Evolutionary conservation across 2,113 vertebrate genomes (phyloP).

Genomic region (Chionodraco myersi): DNA sequence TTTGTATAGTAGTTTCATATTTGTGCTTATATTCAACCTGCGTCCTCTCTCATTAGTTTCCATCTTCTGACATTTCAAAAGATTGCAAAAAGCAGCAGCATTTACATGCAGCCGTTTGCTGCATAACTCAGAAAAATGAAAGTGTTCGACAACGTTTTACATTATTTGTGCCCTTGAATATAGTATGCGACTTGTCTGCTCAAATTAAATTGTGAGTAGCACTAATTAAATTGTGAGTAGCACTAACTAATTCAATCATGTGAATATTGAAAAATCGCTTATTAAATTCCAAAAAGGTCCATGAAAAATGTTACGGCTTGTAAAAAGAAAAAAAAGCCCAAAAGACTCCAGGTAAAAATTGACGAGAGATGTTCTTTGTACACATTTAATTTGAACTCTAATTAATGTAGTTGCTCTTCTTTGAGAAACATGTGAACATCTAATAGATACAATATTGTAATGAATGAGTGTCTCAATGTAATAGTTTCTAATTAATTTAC

Average conservation of each 20-base stretch:
- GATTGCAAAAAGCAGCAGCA: background rate
- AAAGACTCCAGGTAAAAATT: background rate
- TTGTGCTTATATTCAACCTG: slow-evolving; percentile 6
- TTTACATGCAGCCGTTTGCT: background rate
- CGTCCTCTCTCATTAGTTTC: background rate
- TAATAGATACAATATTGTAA: too few species aligned
- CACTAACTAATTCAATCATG: background rate
- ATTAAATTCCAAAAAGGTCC: background rate
- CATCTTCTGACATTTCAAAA: slow-evolving; percentile 28
- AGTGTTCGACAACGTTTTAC: background rate
- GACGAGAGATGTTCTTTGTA: background rate
- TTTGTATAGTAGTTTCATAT: slow-evolving; percentile 8
- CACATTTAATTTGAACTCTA: background rate
- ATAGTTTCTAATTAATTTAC: slow-evolving; percentile 30
- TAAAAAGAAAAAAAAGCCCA: background rate
- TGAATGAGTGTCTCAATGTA: background rate
- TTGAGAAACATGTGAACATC: too few species aligned
- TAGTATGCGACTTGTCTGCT: background rate
- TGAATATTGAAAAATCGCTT: background rate
- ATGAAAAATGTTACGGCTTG: background rate
- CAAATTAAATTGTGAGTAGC: background rate
- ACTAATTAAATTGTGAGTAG: background rate
- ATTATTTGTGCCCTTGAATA: background rate
- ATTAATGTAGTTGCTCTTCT: background rate
- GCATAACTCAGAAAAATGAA: background rate